Evolutionary conservation across 2,888 invertebrate genomes (phyloP), one percentile per base, ranked within the genome.

Genomic region (Carcina quercana): DNA sequence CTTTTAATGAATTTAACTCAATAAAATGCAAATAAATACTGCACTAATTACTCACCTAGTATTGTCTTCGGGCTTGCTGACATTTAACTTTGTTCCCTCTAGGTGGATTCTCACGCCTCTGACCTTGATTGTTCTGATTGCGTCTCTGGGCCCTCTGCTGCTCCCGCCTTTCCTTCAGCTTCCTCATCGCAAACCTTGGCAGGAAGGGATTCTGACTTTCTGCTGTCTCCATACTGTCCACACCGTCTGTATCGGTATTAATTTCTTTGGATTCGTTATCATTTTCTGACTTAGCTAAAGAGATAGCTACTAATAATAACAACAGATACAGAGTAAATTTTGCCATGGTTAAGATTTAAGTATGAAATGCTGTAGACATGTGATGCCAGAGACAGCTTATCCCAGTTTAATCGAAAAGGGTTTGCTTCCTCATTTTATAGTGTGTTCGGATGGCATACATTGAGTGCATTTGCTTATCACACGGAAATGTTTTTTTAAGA

Each of bases 171-270:
- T 78, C 72, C 43, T 72, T 72, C 15, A 83, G 43, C 35, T 50
- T 63, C 41, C 45, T 71, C 82, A 83, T 83, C 1, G 80, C 75
- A 40, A 83, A 83, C 10, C 71, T 53, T 6, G 83, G 83, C 37
- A 79, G 43, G 34, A 79, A 79, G 1, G 80, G 75, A 44, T 80
- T 71, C 40, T 73, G 72, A 1, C 65, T 51, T 37, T 74, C 80
- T 1, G 80, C 83, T 1, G 56, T 59, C 33, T 75, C 74, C 82
- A 83, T 80, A 43, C n/a, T n/a, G n/a, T n/a, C n/a, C n/a, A n/a
- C n/a, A n/a, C n/a, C n/a, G n/a, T n/a, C n/a, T n/a, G n/a, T n/a
- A n/a, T n/a, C n/a, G 74, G 67, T 35, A 2, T 49, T 59, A 14
- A 26, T 33, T 8, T 35, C 40, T 10, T 26, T 15, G 24, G n/a